phyloP scores from a whole-genome alignment of 2,888 invertebrate species.

The Onchidella celtica region DNA sequence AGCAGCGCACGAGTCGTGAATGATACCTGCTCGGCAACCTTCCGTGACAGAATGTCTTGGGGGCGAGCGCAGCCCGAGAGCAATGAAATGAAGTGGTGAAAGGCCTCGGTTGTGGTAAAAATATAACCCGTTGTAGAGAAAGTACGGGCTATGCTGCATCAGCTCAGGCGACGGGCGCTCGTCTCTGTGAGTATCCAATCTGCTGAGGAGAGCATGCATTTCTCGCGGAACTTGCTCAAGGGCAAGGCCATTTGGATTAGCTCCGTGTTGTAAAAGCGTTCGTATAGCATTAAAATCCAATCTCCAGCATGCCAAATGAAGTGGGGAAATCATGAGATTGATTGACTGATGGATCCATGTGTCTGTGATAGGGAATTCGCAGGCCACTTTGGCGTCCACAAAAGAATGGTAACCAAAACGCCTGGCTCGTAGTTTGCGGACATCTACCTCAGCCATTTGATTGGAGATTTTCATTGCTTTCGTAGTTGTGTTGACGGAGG shows the following conservation, averaged over 20 bases:
- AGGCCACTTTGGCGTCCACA: not conserved
- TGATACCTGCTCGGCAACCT: slow-evolving; percentile 21
- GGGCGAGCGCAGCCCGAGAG: slow-evolving; percentile 37
- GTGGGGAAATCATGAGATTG: slow-evolving; percentile 10
- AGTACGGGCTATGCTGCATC: not conserved
- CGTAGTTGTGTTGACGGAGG: no score
- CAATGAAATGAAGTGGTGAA: slow-evolving; percentile 43
- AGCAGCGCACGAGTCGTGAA: slow-evolving; percentile 8
- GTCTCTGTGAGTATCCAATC: not conserved
- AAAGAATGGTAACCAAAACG: no score
- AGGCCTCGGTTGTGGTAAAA: slow-evolving; percentile 18
- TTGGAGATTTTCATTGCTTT: no score
- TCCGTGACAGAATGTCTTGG: not conserved
- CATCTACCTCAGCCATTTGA: no score
- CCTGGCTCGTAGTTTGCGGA: no score
- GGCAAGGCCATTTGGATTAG: slow-evolving; percentile 38
- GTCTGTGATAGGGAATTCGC: slow-evolving; percentile 41
- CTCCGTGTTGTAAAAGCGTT: slow-evolving; percentile 20
- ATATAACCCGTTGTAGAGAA: not conserved
- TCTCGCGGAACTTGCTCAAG: slow-evolving; percentile 12
- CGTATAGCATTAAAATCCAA: slow-evolving; percentile 13
- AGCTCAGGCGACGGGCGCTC: no score
- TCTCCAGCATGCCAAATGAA: slow-evolving; percentile 46
- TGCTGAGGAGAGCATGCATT: not conserved
- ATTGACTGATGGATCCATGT: slow-evolving; percentile 36